A percentile compares a stretch with the other conserved stretches of the same genome.
Conservation (phyloP, 2,888 invertebrate species). For the Kryphioiulus occultus region DNA sequence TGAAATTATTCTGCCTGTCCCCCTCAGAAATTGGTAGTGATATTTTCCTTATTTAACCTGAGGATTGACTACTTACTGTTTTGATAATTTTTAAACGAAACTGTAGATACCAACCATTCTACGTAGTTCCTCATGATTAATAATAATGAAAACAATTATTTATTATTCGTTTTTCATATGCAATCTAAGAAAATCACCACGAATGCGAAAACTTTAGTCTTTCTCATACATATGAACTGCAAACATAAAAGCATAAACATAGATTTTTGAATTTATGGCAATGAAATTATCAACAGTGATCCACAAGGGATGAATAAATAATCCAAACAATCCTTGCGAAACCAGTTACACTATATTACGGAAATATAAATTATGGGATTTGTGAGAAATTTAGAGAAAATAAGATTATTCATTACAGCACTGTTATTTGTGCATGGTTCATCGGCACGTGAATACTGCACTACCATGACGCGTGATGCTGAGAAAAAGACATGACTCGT, state of each 20-base stretch:
- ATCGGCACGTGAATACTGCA: background rate
- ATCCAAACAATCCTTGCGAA: background rate
- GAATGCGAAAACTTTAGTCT: too few relatives aligned
- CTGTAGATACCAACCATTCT: background rate
- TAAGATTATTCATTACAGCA: background rate
- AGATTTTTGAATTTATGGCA: background rate
- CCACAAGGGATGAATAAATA: background rate
- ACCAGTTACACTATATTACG: background rate
- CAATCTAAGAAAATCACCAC: too few relatives aligned
- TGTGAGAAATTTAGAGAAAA: background rate
- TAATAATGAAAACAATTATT: background rate
- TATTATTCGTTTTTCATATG: too few relatives aligned
- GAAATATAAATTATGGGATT: background rate
- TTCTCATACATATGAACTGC: too few relatives aligned
- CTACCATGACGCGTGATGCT: background rate
- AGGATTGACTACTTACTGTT: background rate
- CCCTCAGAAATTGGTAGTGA: too few relatives aligned
- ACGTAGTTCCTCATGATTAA: background rate
- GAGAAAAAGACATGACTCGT: background rate
- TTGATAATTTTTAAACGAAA: too few relatives aligned
- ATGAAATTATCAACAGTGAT: background rate
- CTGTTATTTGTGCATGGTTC: background rate
- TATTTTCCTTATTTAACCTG: background rate
- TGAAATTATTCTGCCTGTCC: too few relatives aligned
- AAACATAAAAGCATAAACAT: too few relatives aligned